A percentile compares a stretch with the other conserved stretches of the same genome.
Evolutionary conservation across 2,888 invertebrate species (phyloP).

Genomic region (Agapostemon virescens): DNA sequence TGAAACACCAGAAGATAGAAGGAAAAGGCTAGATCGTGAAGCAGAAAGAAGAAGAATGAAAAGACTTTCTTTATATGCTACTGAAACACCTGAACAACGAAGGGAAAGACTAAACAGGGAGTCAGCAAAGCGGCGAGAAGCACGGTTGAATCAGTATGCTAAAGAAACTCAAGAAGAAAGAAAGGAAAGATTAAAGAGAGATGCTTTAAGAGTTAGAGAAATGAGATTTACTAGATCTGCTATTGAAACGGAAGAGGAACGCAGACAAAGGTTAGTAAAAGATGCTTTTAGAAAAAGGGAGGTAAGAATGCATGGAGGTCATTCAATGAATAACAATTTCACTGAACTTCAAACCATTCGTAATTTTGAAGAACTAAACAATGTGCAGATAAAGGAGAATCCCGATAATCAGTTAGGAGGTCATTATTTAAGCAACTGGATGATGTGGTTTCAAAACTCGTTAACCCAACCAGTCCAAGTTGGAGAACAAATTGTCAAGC

Average conservation of each 20-base stretch:
- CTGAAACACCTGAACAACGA: constrained; percentile 72
- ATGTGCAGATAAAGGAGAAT: constrained; percentile 70
- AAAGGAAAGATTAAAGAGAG: constrained; percentile 71
- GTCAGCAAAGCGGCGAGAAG: constrained; percentile 72
- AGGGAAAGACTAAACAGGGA: constrained; percentile 72
- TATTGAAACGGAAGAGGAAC: constrained; percentile 74
- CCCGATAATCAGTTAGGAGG: constrained; percentile 69
- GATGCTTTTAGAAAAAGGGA: constrained; percentile 74
- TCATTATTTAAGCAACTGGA: constrained; percentile 74
- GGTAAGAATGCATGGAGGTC: constrained; percentile 70
- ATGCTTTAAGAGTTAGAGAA: constrained; percentile 73
- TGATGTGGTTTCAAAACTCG: constrained; percentile 75
- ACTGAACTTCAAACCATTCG: constrained; percentile 70
- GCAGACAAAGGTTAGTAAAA: constrained; percentile 73
- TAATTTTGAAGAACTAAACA: constrained; percentile 72
- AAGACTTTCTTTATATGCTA: constrained; percentile 71
- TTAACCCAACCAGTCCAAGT: constrained; percentile 66
- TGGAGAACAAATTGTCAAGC: constrained; percentile 63
- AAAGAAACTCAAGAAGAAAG: constrained; percentile 73
- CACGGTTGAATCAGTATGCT: constrained; percentile 73
- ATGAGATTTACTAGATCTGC: constrained; percentile 75
- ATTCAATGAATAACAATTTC: constrained; percentile 66
- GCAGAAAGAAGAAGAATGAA: constrained; percentile 74
- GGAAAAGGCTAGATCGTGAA: constrained; percentile 72
- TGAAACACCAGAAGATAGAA: constrained; percentile 73